Evolutionary conservation across 2,888 invertebrate genomes (phyloP), one percentile per base, ranked within the genome.

Genomic region (Buathra laborator): DNA sequence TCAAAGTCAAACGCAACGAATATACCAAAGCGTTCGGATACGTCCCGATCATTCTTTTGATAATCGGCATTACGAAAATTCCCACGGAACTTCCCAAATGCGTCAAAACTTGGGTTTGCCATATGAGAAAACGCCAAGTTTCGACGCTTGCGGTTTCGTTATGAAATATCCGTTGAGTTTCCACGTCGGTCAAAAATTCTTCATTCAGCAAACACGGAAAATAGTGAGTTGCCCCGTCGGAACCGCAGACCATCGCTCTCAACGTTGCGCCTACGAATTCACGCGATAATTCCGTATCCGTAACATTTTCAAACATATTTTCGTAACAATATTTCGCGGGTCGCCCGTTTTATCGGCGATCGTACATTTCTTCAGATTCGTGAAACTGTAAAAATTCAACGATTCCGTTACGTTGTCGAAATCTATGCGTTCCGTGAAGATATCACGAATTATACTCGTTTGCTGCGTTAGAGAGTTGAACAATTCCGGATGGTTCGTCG

Each of bases 21-120:
- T 95, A 95, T 81, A 95, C 94, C 29, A 95, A 92, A 10, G 96
- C 95, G 90, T 96, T 94, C 0, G 96, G 96, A 93, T 96, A 96
- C 6, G 93, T 92, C 12, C 93, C 88, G 0, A 95, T 94, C 16
- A 97, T 93, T 81, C 94, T 92, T 43, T 87, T 66, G 0, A 94
- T 79, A 16, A 95, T 90, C 16, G 94, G 92, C 43, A 92, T 88
- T 7, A 95, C 87, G 1, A 93, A 89, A 9, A 85, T 85, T 12
- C 70, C 81, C 7, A 85, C 68, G 9, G 53, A 19, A 9, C 84
- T 80, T 6, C 82, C 71, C 16, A 88, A 53, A 56, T 85, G 83
- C 0, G 84, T 74, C n/a, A 93, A 89, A 82, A 89, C 93, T 77
- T 86, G 89, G 3, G 89, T 92, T 90, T 93, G 93, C 87, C 90